Conservation (phyloP, 2,113 vertebrate species). For the Xiphias gladius region DNA sequence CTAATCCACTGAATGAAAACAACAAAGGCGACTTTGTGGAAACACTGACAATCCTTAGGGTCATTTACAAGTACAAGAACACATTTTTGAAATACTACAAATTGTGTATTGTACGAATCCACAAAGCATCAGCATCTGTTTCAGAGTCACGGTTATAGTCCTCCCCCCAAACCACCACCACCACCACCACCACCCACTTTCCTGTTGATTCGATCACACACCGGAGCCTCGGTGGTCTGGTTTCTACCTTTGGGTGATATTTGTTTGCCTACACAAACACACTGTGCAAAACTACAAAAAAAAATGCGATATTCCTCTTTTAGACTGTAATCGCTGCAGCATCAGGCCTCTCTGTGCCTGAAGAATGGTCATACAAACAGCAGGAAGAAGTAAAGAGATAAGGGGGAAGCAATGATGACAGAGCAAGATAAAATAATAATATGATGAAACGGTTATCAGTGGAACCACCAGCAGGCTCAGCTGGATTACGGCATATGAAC, state of each 20-base stretch:
- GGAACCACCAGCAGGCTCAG: background rate
- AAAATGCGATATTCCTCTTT: constrained; percentile 22
- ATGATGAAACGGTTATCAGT: constrained; percentile 29
- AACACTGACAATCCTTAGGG: background rate
- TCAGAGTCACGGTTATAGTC: background rate
- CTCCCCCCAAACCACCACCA: no score
- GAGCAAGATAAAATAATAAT: constrained; percentile 32
- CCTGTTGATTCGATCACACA: constrained; percentile 17
- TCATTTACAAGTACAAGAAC: constrained; percentile 5
- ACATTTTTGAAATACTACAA: constrained; percentile 27
- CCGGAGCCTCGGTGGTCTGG: constrained; percentile 4
- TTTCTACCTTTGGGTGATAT: constrained; percentile 12
- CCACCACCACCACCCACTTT: background rate
- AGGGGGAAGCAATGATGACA: constrained; percentile 26
- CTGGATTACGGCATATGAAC: background rate
- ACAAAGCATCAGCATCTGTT: constrained; percentile 23
- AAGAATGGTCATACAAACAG: constrained; percentile 24
- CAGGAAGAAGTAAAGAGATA: constrained; percentile 46
- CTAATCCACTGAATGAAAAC: background rate
- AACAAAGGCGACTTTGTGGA: constrained; percentile 10
- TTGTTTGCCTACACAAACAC: constrained; percentile 25
- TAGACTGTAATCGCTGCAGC: constrained; percentile 21
- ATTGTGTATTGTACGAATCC: constrained; percentile 23
- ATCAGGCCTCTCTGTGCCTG: background rate
- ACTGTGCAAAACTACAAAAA: constrained; percentile 25